Conservation (phyloP, 2,113 vertebrate genomes). For the Pollimyrus isidori region DNA sequence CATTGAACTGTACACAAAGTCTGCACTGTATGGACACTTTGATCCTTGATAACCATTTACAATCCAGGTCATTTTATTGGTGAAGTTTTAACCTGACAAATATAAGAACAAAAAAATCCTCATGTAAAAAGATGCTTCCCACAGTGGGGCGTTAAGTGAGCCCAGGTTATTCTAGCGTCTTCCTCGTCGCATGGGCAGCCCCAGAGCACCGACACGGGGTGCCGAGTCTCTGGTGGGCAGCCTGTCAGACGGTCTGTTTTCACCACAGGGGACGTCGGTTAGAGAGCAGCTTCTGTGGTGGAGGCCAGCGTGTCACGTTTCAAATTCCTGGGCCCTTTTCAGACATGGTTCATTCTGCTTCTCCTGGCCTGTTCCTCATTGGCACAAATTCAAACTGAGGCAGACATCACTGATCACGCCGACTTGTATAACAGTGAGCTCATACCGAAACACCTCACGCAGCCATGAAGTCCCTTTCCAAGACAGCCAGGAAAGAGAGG, state of each 20-base stretch:
- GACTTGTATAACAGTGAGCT: neutral
- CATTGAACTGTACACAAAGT: neutral
- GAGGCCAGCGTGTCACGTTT: neutral
- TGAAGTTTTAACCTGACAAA: neutral
- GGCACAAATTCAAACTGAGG: neutral
- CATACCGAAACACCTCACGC: neutral
- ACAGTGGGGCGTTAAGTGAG: neutral
- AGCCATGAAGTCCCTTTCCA: neutral
- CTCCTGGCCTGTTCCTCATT: neutral
- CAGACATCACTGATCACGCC: neutral
- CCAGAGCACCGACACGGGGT: neutral
- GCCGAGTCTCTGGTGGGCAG: neutral
- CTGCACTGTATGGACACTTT: neutral
- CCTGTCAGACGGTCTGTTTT: neutral
- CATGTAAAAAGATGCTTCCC: neutral
- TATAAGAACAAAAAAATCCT: neutral
- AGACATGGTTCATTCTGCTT: neutral
- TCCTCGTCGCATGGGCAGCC: neutral
- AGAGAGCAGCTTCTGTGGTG: neutral
- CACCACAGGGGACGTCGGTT: neutral
- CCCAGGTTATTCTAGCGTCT: neutral
- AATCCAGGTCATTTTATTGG: neutral
- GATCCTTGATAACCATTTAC: neutral
- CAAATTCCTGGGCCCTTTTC: neutral
- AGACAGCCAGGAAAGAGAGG: neutral